These are phyloP conservation scores for Icerya purchasi DNA, from an alignment of 2,888 invertebrate genomes.

Conservation along the genomic window DNA sequence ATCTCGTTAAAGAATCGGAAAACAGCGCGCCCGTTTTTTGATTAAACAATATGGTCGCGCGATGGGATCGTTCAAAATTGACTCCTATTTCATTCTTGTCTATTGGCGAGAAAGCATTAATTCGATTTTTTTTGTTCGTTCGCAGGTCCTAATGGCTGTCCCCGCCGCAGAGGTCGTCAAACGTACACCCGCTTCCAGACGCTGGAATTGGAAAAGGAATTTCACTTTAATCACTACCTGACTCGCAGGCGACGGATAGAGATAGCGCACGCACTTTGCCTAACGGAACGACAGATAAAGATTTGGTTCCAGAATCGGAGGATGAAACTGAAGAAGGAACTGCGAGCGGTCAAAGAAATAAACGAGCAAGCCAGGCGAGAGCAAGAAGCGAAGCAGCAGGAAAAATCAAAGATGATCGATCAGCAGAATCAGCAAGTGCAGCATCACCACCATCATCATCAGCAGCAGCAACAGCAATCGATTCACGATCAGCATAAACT, in stretches of 20 bases:
- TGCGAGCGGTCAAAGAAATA: constrained; percentile 51
- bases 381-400: constrained; percentile 75
- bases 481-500: constrained; percentile 22
- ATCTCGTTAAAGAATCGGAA: no score
- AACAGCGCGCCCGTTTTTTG: no score
- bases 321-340: constrained; percentile 22
- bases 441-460: constrained; percentile 18
- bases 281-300: constrained; percentile 90
- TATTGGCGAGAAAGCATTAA: no score
- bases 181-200: constrained; percentile 98
- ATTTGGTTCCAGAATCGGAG: constrained; percentile 77
- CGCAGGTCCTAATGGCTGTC: constrained; percentile 88
- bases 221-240: constrained; percentile 93
- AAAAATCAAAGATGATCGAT: constrained; percentile 41
- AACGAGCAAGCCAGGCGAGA: constrained; percentile 82
- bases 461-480: constrained; percentile 24
- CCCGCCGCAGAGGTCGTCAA: constrained; percentile 80
- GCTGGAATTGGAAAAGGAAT: constrained; percentile 92
- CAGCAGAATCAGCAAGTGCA: constrained; percentile 20
- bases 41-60: no score
- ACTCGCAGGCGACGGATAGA: constrained; percentile 90
- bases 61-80: no score
- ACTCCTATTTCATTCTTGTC: no score
- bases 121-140: no score
- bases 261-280: constrained; percentile 85